Conservation (phyloP, 2,113 vertebrate genomes). For the Enhydra lutris region DNA sequence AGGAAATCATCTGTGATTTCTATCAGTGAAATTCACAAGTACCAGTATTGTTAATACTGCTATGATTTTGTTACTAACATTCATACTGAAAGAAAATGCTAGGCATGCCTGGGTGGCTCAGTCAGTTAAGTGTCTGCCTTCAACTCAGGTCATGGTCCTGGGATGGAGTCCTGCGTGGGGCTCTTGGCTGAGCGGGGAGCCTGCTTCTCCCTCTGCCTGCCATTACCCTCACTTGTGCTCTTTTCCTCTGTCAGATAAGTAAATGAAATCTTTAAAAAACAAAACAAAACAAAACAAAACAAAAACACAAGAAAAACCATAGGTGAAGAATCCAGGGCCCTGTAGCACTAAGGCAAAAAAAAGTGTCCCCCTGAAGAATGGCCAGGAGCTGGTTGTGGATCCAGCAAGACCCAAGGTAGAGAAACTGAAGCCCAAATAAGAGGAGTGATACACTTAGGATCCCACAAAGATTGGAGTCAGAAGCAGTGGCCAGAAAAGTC, state of each 20-base stretch:
- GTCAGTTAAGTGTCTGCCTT: no score
- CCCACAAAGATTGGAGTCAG: neutral
- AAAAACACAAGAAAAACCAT: neutral
- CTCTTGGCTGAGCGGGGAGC: neutral
- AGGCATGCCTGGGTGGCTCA: no score
- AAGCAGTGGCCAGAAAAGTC: neutral
- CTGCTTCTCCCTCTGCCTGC: no score
- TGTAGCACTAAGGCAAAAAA: neutral
- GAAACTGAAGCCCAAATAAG: neutral
- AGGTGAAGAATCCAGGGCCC: neutral
- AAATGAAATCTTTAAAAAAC: no score
- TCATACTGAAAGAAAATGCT: conserved; percentile 22
- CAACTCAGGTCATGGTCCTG: no score
- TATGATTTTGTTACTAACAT: conserved; percentile 13
- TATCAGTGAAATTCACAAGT: neutral
- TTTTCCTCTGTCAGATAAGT: no score
- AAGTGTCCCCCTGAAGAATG: neutral
- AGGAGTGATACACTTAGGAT: neutral
- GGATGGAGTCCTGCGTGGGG: no score
- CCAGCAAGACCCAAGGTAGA: neutral
- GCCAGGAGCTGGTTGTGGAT: neutral
- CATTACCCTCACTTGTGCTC: no score
- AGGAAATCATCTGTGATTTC: conserved; percentile 22
- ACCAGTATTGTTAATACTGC: neutral
- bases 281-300: no score